phyloP scores from a whole-genome alignment of 2,113 vertebrate genomes.

The Neodontobutis hainanensis region DNA sequence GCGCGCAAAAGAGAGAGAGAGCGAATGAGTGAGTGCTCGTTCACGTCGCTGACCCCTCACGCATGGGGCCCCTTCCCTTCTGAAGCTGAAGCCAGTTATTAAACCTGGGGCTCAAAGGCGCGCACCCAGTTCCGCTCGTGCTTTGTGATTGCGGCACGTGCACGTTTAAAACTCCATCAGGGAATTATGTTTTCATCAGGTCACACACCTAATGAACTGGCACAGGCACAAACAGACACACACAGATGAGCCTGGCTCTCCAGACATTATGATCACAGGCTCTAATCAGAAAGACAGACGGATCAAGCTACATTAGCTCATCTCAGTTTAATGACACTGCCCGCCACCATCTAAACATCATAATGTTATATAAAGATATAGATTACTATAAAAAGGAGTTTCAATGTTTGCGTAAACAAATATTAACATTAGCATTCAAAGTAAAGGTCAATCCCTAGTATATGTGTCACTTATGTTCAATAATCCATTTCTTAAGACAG shows the following conservation, averaged over 20 bases:
- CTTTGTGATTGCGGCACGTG: conserved; percentile 64
- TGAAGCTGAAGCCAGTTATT: conserved; percentile 12
- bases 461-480: too few relatives aligned
- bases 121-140: conserved; percentile 63
- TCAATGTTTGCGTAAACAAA: too few relatives aligned
- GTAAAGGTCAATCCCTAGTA: too few relatives aligned
- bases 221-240: conserved; percentile 15
- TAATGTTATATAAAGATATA: not conserved
- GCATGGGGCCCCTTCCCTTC: conserved; percentile 40
- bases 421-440: too few relatives aligned
- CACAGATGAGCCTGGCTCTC: conserved; percentile 29
- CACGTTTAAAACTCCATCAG: conserved; percentile 42
- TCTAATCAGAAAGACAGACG: conserved; percentile 8
- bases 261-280: conserved; percentile 10
- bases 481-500: not conserved
- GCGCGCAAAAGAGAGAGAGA: conserved; percentile 14
- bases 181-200: conserved; percentile 56
- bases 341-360: not conserved
- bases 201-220: conserved; percentile 52
- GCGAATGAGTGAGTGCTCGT: conserved; percentile 47
- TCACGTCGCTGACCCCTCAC: conserved; percentile 33
- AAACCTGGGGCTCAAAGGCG: conserved; percentile 32
- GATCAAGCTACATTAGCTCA: not conserved
- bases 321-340: not conserved
- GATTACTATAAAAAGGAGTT: too few relatives aligned